phyloP scores from a whole-genome alignment of 2,797 vertebrate species.

The Enoplosus armatus region DNA sequence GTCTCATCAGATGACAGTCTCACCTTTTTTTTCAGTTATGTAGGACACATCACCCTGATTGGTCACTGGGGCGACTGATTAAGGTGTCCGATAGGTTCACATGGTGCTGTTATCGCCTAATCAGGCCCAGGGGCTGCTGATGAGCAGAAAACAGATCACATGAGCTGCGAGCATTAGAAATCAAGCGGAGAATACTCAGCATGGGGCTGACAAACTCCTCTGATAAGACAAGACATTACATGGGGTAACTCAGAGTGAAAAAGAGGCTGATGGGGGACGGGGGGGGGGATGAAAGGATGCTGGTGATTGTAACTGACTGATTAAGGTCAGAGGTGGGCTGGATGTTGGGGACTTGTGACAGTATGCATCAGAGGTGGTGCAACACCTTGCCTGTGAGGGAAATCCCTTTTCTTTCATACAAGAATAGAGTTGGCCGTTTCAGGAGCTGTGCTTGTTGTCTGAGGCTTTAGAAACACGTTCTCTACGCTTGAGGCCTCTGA shows the following conservation, averaged over 20 bases:
- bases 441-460: conserved; percentile 1
- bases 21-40: conserved; percentile 16
- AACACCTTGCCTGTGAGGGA: conserved; percentile 60
- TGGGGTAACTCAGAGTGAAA: conserved; percentile 39
- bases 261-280: conserved; percentile 38
- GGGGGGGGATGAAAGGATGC: conserved; percentile 65
- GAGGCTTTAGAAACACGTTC: conserved; percentile 5
- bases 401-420: conserved; percentile 52
- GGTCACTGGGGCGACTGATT: conserved; percentile 29
- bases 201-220: conserved; percentile 52
- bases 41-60: neutral
- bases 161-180: conserved; percentile 43
- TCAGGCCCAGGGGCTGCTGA: conserved; percentile 41
- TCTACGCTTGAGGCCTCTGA: neutral
- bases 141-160: conserved; percentile 53
- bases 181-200: conserved; percentile 36
- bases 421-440: conserved; percentile 14
- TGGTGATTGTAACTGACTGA: conserved; percentile 74
- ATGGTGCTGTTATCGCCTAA: conserved; percentile 18
- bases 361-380: conserved; percentile 52
- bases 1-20: conserved; percentile 26
- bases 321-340: conserved; percentile 72
- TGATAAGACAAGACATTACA: conserved; percentile 66
- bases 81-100: conserved; percentile 17
- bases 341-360: conserved; percentile 64